These are phyloP conservation scores for Eubasilissa regina DNA, from an alignment of 1,140 invertebrate genomes.

Conservation along the genomic window DNA sequence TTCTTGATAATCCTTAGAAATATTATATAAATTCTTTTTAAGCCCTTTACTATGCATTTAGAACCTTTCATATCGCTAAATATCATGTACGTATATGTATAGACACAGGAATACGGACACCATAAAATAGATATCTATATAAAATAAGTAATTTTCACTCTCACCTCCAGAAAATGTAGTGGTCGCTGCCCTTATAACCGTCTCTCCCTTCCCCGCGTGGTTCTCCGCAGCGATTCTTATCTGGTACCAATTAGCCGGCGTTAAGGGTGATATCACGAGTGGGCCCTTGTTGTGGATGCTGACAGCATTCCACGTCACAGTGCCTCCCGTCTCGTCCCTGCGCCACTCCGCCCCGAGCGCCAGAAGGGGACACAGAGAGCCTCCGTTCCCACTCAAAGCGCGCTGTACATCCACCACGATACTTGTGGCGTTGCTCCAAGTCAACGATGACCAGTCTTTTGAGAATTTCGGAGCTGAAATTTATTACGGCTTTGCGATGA, in stretches of 20 bases:
- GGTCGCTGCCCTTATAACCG: slow-evolving; percentile 82
- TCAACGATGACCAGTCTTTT: slow-evolving; percentile 69
- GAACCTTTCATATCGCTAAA: too few relatives aligned
- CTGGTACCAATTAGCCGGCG: slow-evolving; percentile 82
- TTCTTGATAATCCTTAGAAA: too few relatives aligned
- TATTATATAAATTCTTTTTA: too few relatives aligned
- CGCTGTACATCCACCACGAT: slow-evolving; percentile 72
- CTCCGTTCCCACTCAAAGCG: slow-evolving; percentile 39
- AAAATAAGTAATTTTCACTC: too few relatives aligned
- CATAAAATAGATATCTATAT: too few relatives aligned
- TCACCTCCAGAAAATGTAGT: slow-evolving; percentile 82
- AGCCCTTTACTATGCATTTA: too few relatives aligned
- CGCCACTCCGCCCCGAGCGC: slow-evolving; percentile 61
- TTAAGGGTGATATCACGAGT: slow-evolving; percentile 73
- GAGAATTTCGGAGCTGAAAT: slow-evolving; percentile 67
- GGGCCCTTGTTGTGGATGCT: slow-evolving; percentile 62
- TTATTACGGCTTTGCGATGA: background rate
- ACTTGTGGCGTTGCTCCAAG: slow-evolving; percentile 71
- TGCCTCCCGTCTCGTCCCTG: slow-evolving; percentile 63
- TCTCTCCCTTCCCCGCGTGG: slow-evolving; percentile 79
- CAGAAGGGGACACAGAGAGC: slow-evolving; percentile 46
- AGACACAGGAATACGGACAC: too few relatives aligned
- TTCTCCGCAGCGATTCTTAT: slow-evolving; percentile 82
- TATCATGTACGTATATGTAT: too few relatives aligned
- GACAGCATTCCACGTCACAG: slow-evolving; percentile 62